Percentiles rank a stretch among this genome's conserved stretches.
Evolutionary conservation across 2,113 vertebrate species (phyloP).

Genomic region (Acinonyx jubatus): DNA sequence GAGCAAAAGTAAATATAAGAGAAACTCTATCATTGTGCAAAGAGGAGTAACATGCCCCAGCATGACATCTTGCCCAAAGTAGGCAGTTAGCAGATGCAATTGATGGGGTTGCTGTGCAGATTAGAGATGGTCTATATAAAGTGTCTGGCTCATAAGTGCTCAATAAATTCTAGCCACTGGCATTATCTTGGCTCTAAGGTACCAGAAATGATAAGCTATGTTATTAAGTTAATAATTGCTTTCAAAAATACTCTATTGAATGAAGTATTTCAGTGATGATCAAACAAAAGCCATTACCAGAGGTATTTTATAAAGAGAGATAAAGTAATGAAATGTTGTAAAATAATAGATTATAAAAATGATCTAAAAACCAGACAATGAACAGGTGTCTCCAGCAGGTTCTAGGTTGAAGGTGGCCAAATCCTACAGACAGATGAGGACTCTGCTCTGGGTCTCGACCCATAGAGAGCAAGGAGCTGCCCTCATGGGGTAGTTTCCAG

Average conservation of each 20-base stretch:
- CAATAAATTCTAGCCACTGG: not conserved
- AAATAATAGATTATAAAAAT: slow-evolving; percentile 32
- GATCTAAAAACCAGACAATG: not conserved
- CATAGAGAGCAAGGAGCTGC: not conserved
- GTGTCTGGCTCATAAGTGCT: not conserved
- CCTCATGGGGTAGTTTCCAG: not conserved
- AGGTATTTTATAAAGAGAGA: slow-evolving; percentile 13
- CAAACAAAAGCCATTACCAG: slow-evolving; percentile 42
- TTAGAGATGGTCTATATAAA: not conserved
- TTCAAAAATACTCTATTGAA: slow-evolving; percentile 2
- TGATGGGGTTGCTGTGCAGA: not conserved
- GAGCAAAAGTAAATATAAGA: not conserved
- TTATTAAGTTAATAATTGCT: slow-evolving; percentile 51
- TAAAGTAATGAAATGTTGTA: not conserved
- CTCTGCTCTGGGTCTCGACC: not conserved
- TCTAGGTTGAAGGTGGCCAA: not conserved
- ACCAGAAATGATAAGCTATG: slow-evolving; percentile 11
- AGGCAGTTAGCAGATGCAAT: not conserved
- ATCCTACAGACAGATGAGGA: not conserved
- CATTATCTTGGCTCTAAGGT: not conserved
- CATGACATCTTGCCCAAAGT: fast-evolving
- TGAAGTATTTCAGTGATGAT: slow-evolving; percentile 7
- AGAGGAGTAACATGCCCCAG: not conserved
- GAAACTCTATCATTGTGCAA: not conserved
- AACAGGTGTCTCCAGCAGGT: not conserved